These are phyloP conservation scores for Mobula hypostoma DNA, from an alignment of 2,113 vertebrate genomes.

Conservation along the genomic window DNA sequence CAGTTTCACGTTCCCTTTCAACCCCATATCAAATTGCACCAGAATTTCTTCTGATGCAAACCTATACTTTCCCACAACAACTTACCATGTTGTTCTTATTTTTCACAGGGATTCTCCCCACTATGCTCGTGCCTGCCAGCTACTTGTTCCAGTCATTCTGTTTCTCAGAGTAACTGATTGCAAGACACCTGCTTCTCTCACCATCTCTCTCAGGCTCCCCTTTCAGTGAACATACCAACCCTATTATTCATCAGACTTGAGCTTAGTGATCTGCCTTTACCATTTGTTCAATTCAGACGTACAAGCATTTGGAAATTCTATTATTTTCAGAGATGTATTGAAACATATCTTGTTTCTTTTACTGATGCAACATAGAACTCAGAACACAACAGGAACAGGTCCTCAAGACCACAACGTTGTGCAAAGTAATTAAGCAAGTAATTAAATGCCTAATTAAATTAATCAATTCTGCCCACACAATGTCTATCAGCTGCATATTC, in stretches of 20 bases:
- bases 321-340: background rate
- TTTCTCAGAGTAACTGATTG: conserved; percentile 1
- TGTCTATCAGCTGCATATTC: too few species aligned
- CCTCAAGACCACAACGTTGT: too few species aligned
- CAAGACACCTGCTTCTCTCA: conserved; percentile 29
- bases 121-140: background rate
- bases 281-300: background rate
- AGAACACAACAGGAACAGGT: too few species aligned
- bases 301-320: background rate
- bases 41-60: background rate
- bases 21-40: background rate
- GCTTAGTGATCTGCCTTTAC: background rate
- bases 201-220: background rate
- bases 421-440: too few species aligned
- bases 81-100: background rate
- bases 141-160: background rate
- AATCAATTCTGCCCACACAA: too few species aligned
- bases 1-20: background rate
- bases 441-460: too few species aligned
- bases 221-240: background rate
- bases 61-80: background rate
- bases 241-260: background rate
- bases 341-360: background rate
- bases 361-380: background rate
- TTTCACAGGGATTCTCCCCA: background rate